A percentile compares a stretch with the other conserved stretches of the same genome.
phyloP scores from a whole-genome alignment of 2,797 vertebrate genomes.

The Cryptoprocta ferox region DNA sequence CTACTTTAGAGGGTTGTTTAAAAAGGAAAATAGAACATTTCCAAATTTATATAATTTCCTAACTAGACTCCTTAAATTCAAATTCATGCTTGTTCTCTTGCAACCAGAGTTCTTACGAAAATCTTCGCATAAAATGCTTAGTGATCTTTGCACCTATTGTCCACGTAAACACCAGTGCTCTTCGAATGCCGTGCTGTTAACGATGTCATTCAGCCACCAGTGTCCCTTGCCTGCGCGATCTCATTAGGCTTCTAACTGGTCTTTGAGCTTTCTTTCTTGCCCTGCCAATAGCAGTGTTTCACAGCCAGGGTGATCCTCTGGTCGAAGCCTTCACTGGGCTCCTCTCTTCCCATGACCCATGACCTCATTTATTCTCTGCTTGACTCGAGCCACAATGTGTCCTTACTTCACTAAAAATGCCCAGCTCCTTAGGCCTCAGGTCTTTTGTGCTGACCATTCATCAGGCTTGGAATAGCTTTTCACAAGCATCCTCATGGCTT shows the following conservation, averaged over 20 bases:
- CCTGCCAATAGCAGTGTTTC: accelerated
- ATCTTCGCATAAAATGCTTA: neutral
- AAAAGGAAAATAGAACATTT: neutral
- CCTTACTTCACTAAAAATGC: accelerated
- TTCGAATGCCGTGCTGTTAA: accelerated
- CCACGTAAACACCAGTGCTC: too few relatives aligned
- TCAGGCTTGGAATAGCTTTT: accelerated
- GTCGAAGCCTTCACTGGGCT: accelerated
- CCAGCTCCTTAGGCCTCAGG: neutral
- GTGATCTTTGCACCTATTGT: neutral
- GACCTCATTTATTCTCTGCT: neutral
- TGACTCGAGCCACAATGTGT: neutral
- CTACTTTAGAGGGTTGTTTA: neutral
- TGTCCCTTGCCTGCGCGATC: accelerated
- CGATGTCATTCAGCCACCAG: accelerated
- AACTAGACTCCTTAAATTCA: neutral
- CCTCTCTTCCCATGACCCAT: accelerated
- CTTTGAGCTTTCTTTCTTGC: too few relatives aligned
- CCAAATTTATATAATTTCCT: neutral
- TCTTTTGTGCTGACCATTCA: neutral
- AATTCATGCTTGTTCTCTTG: neutral
- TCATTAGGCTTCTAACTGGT: neutral
- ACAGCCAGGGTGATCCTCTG: accelerated
- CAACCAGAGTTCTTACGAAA: neutral
- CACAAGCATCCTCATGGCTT: neutral